These are phyloP conservation scores for Pollenia labialis DNA, from an alignment of 2,888 invertebrate genomes.

Conservation along the genomic window DNA sequence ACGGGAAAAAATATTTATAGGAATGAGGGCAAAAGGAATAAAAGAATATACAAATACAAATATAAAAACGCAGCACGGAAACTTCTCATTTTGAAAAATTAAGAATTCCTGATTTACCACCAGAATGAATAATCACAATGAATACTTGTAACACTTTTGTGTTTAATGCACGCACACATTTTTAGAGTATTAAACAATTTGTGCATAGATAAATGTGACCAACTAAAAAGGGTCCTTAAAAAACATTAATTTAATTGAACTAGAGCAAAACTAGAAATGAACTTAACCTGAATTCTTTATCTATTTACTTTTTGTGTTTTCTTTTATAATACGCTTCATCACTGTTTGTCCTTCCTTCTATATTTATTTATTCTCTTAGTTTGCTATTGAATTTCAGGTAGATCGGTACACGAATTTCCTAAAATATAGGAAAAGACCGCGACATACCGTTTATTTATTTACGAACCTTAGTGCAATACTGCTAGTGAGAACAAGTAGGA, in stretches of 20 bases:
- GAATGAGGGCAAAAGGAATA: not conserved
- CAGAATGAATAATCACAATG: conserved; percentile 66
- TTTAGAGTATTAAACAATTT: not conserved
- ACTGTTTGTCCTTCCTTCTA: no score
- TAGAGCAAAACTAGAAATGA: not conserved
- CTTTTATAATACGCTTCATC: not conserved
- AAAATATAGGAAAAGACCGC: no score
- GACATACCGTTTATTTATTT: no score
- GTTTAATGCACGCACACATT: conserved; percentile 35
- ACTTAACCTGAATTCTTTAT: no score
- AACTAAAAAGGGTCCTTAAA: not conserved
- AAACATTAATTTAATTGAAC: no score
- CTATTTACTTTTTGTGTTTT: no score
- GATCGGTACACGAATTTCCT: no score
- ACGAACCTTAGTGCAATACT: no score
- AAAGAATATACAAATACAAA: not conserved
- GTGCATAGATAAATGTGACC: conserved; percentile 7
- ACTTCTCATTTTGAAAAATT: conserved; percentile 56
- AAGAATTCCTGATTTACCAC: conserved; percentile 41
- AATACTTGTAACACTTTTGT: conserved; percentile 65
- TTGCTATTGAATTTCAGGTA: no score
- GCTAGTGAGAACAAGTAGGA: no score
- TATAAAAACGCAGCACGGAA: conserved; percentile 39
- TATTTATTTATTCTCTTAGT: no score
- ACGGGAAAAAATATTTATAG: not conserved